Conservation (phyloP, 2,113 vertebrate genomes). For the Stictonetta naevosa region DNA sequence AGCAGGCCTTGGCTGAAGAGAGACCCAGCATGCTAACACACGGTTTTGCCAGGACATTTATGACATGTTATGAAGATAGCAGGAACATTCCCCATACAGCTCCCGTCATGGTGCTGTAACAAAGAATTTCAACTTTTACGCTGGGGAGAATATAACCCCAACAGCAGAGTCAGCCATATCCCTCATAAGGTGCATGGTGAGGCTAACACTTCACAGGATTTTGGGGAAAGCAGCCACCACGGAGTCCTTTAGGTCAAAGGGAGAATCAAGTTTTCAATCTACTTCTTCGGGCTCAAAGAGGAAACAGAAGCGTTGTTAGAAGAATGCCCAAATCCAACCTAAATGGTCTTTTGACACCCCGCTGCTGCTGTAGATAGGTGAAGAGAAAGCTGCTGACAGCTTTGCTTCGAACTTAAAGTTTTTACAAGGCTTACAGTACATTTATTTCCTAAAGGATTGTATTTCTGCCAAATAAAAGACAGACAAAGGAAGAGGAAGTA, state of each 20-base stretch:
- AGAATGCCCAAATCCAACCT: not conserved
- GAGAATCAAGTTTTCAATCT: not conserved
- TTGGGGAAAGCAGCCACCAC: not conserved
- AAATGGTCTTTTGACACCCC: not conserved
- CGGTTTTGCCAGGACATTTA: not conserved
- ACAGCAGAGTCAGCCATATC: not conserved
- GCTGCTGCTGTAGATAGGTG: not conserved
- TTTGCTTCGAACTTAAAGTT: not conserved
- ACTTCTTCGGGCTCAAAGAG: not conserved
- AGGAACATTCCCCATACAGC: not conserved
- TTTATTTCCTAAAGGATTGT: not conserved
- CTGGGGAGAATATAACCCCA: not conserved
- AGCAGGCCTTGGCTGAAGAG: not conserved
- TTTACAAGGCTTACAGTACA: not conserved
- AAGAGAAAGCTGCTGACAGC: not conserved
- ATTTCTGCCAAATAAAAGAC: not conserved
- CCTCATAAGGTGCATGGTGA: not conserved
- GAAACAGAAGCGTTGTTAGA: not conserved
- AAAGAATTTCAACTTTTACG: not conserved
- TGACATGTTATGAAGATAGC: not conserved
- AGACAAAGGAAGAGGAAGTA: not conserved
- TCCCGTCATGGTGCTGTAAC: not conserved
- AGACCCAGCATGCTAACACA: rapidly evolving
- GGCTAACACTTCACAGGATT: not conserved
- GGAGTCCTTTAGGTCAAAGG: rapidly evolving